phyloP scores from a whole-genome alignment of 1,140 invertebrate species.

The Stenopsyche tienmushanensis region DNA sequence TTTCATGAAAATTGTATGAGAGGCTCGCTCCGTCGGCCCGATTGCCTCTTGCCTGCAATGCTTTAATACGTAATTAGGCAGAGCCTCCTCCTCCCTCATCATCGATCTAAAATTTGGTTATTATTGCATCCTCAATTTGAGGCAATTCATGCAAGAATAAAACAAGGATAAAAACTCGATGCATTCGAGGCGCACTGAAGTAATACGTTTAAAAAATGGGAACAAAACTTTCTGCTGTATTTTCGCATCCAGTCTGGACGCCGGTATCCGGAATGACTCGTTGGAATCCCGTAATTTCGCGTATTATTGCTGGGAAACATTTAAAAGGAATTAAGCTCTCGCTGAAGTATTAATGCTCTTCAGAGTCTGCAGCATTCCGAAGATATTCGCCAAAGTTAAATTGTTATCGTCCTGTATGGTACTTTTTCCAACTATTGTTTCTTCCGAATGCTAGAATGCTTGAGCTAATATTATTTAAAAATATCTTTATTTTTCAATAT shows the following conservation, averaged over 20 bases:
- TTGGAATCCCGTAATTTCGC: not conserved
- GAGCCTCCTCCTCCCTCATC: not conserved
- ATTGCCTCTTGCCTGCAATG: too few relatives aligned
- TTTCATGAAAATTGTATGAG: not conserved
- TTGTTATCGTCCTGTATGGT: too few relatives aligned
- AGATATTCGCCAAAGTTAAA: slow-evolving; percentile 4
- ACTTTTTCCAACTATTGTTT: too few relatives aligned
- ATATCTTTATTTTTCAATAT: too few relatives aligned
- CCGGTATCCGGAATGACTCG: not conserved
- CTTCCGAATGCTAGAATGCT: too few relatives aligned
- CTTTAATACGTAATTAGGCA: too few relatives aligned
- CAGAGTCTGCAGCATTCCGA: not conserved
- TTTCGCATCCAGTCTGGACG: not conserved
- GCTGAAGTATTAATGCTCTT: slow-evolving; percentile 4
- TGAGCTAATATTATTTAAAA: too few relatives aligned
- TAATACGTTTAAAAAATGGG: too few relatives aligned
- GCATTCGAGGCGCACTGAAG: too few relatives aligned
- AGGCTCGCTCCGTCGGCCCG: not conserved
- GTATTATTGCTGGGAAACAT: slow-evolving; percentile 13
- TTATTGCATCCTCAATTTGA: not conserved
- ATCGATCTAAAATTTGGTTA: not conserved
- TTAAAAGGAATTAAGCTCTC: slow-evolving; percentile 14
- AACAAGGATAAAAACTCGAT: not conserved
- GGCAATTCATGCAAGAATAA: not conserved
- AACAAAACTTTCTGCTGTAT: too few relatives aligned